Evolutionary conservation across 2,888 invertebrate species (phyloP), one percentile per base, ranked within the genome.

Genomic region (Volucella bombylans): DNA sequence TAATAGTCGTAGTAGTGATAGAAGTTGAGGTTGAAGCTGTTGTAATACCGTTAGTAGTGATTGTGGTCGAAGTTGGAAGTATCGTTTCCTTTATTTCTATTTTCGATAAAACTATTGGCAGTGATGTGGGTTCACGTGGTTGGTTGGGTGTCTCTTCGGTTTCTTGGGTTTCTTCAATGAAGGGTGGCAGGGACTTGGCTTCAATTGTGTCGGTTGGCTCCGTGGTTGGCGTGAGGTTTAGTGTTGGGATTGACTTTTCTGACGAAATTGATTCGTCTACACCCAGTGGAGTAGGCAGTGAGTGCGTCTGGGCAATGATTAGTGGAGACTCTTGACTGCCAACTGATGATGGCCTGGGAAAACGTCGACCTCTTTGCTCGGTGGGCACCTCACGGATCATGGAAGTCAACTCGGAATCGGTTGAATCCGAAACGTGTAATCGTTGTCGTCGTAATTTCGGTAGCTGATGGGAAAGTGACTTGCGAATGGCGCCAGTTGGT

Each of bases 361-460:
- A 87, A 81, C 91, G 89, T 86, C 91, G 90, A 72, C 91, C 91
- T 82, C 91, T 31, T 31, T 31, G 90, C 82, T 91, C 89, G 50
- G 88, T 82, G 38, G 83, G 82, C 64, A 87, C 86, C 52, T 87
- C 88, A 79, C 81, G 88, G 73, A 86, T 87, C 88, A 89, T 89
- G 87, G 89, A 89, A 82, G 88, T 87, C 82, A 88, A 87, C 87
- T 89, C 89, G 62, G 87, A 55, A 43, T 88, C 86, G 71, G 79
- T 38, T 31, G 80, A 81, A 14, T 85, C 81, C 49, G 71, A 76
- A 14, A 86, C 86, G 52, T 78, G 76, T 4, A 82, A 69, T 45
- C 81, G 74, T 45, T 87, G 88, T 8, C 79, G 82, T 72, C 82
- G 82, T 15, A 78, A 45, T 10, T 65, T 81, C 0, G 85, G 85